Evolutionary conservation across 2,888 invertebrate genomes (phyloP).

Genomic region (Torymus aiolomorphi): DNA sequence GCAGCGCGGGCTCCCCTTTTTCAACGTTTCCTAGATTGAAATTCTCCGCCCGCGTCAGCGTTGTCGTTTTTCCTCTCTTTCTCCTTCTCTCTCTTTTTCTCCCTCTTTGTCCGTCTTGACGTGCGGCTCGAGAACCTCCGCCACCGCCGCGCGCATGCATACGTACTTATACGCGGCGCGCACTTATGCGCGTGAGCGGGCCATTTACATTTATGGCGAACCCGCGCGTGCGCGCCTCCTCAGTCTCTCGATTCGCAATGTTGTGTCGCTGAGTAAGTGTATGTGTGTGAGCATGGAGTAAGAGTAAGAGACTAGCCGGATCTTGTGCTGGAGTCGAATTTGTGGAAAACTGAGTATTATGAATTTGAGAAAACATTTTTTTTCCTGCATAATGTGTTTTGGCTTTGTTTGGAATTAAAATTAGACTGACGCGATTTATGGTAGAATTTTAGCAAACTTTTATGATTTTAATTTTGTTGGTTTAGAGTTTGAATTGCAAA

Average conservation of each 20-base stretch:
- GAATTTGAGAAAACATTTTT: no score
- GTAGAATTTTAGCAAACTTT: no score
- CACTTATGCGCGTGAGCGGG: constrained; percentile 35
- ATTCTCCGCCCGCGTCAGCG: constrained; percentile 28
- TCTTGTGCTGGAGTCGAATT: no score
- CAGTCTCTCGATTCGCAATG: constrained; percentile 38
- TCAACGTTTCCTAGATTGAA: constrained; percentile 33
- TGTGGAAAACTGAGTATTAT: no score
- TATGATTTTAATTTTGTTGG: no score
- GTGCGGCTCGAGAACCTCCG: constrained; percentile 9
- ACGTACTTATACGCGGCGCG: constrained; percentile 1
- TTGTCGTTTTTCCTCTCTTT: constrained; percentile 7
- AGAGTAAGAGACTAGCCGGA: no score
- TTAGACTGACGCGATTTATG: no score
- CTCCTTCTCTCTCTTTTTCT: neutral
- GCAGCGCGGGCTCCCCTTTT: constrained; percentile 4
- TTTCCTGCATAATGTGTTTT: no score
- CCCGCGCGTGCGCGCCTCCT: constrained; percentile 10
- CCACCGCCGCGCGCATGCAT: neutral
- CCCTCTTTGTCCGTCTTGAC: constrained; percentile 7
- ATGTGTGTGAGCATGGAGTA: no score
- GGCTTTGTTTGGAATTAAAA: no score
- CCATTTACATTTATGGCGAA: constrained; percentile 53
- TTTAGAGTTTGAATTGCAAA: no score
- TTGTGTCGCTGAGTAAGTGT: no score